phyloP scores from a whole-genome alignment of 2,113 vertebrate genomes.

The Tenebrosternarchus preto region DNA sequence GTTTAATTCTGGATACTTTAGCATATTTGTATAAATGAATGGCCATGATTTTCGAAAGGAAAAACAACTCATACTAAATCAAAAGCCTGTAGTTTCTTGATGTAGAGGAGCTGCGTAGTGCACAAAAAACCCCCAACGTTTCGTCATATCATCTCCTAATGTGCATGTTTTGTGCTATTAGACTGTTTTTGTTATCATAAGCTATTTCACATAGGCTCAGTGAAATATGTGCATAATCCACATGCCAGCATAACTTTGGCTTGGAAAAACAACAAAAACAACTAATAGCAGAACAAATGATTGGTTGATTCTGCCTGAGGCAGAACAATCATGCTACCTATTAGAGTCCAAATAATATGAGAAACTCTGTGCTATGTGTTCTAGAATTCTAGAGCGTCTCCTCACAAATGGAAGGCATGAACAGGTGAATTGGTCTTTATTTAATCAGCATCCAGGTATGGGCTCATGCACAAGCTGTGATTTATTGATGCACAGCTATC shows the following conservation, averaged over 20 bases:
- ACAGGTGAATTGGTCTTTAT: slow-evolving; percentile 48
- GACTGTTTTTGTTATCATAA: too few relatives aligned
- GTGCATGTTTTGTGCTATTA: too few relatives aligned
- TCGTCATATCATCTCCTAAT: too few relatives aligned
- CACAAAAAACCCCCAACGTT: too few relatives aligned
- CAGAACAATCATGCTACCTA: slow-evolving; percentile 7
- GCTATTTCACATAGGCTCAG: too few relatives aligned
- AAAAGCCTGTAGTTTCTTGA: background rate
- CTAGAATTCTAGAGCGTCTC: background rate
- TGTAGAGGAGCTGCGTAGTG: background rate
- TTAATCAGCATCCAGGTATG: slow-evolving; percentile 56
- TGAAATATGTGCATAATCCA: too few relatives aligned
- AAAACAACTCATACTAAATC: background rate
- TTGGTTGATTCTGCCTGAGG: background rate
- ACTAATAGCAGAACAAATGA: background rate
- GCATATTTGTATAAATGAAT: too few relatives aligned
- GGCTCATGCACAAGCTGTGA: slow-evolving; percentile 54
- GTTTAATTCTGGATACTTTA: background rate
- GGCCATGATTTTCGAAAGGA: background rate
- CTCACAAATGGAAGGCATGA: background rate
- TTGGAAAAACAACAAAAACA: background rate
- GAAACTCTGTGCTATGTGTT: background rate
- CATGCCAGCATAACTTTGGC: background rate
- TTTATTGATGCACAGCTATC: slow-evolving; percentile 60
- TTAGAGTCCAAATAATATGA: background rate